Base-by-base conservation (phyloP, 2,113 vertebrate species). In the Otis tarda region DNA sequence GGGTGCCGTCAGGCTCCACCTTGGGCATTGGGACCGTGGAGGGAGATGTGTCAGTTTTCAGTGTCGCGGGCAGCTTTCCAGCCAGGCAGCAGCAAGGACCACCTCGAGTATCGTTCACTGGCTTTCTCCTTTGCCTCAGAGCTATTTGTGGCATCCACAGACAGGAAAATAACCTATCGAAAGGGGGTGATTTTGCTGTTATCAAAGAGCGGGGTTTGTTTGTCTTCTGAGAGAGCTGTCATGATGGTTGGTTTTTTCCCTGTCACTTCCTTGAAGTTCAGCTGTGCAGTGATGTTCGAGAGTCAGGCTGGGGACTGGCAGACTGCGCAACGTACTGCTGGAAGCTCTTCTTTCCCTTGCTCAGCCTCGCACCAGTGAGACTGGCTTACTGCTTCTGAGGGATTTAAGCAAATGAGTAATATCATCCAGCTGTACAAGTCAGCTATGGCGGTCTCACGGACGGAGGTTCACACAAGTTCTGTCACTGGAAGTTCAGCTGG, bases 91-190 rank as follows among this genome's bases (percentile, higher is more conserved):
- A 84, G 84, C 1, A 1, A 59, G 28, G 69, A 50, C 67, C 70
- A 93, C 82, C 87, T 95, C 7, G 0, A 30, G 71, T 94, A 19
- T 95, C 41, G 0, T 74, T 68, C 87, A 21, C 83, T 78, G 87
- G 59, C 86, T 73, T 86, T 96, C 35, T 77, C 63, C 63, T 31
- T 85, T 74, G 55, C 68, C 75, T 83, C 63, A 59, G 37, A 79
- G 59, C 91, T 93, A 94, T 91, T 94, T 96, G 64, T 67, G 47
- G 63, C 75, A 25, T 69, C 80, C 45, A 12, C 75, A 39, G 84
- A 43, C 49, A 28, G 52, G 78, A 88, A 90, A 85, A 80, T 88
- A 82, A 59, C 70, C 31, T 55, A 3, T 33, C 6, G 7, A 90
- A 86, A 79, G 71, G 52, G 47, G 17, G 12, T 70, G 75, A 65